Evolutionary conservation across 2,113 vertebrate genomes (phyloP).

Genomic region (Himantopus leucocephalus): DNA sequence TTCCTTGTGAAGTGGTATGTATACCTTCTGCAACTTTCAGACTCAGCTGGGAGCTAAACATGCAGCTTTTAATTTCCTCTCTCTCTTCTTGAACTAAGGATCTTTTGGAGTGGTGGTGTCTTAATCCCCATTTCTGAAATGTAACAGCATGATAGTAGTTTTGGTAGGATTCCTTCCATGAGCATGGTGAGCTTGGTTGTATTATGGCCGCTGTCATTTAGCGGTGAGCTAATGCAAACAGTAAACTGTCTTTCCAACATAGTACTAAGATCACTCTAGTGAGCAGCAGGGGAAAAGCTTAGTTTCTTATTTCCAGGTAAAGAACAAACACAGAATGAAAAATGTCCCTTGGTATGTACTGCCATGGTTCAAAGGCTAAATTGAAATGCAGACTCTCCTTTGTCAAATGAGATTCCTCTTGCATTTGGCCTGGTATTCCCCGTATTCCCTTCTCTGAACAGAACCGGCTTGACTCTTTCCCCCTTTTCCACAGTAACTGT

Average conservation of each 20-base stretch:
- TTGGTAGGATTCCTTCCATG: neutral
- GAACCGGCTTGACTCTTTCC: neutral
- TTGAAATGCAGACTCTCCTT: neutral
- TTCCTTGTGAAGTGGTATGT: conserved; percentile 56
- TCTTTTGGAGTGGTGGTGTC: neutral
- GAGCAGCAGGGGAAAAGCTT: neutral
- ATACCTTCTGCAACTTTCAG: conserved; percentile 49
- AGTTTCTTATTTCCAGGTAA: neutral
- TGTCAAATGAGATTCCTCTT: conserved; percentile 1
- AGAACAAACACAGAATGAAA: neutral
- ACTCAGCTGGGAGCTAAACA: conserved; percentile 41
- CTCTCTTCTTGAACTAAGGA: neutral
- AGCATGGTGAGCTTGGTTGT: neutral
- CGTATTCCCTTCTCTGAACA: neutral
- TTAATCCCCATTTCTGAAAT: neutral
- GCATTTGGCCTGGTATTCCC: neutral
- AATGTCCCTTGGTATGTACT: neutral
- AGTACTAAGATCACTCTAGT: neutral
- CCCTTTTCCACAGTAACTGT: neutral
- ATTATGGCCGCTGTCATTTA: neutral
- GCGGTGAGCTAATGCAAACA: neutral
- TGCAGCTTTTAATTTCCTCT: conserved; percentile 46
- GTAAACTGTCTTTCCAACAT: neutral
- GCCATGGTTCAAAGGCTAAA: neutral
- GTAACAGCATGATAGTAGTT: neutral